Conservation (phyloP, 2,888 invertebrate species). For the Oscheius myriophilus region DNA sequence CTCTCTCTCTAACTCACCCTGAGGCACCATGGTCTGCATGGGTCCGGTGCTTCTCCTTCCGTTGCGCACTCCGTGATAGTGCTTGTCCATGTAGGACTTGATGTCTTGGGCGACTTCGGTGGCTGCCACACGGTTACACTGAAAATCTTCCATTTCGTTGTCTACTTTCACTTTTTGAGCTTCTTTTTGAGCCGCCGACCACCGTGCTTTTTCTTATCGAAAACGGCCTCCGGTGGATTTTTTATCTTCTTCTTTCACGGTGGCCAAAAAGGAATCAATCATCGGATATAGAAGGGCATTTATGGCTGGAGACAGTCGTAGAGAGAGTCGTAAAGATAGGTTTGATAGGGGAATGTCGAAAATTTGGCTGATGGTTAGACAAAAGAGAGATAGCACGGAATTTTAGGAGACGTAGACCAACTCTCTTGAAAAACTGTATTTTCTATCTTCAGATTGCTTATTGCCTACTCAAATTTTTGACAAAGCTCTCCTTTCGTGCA, state of each 20-base stretch:
- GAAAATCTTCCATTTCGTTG: slow-evolving; percentile 27
- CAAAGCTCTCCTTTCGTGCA: too few species aligned
- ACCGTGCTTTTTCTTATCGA: neutral
- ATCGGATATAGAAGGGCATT: too few species aligned
- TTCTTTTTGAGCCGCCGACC: neutral
- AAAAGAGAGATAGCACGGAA: too few species aligned
- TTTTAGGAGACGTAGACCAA: too few species aligned
- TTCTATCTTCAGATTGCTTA: too few species aligned
- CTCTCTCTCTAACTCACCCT: neutral
- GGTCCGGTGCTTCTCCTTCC: slow-evolving; percentile 31
- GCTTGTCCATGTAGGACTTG: slow-evolving; percentile 57
- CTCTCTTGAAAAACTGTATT: too few species aligned
- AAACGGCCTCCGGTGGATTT: neutral
- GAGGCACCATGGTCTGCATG: neutral
- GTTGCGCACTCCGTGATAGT: slow-evolving; percentile 53
- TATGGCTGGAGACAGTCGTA: too few species aligned
- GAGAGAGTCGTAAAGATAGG: too few species aligned
- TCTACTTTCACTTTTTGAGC: neutral
- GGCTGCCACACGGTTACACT: slow-evolving; percentile 74
- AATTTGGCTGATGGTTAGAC: too few species aligned
- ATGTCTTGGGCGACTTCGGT: slow-evolving; percentile 86
- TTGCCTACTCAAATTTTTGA: too few species aligned
- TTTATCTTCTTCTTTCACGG: neutral
- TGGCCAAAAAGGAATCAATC: neutral
- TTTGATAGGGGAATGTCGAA: too few species aligned